Evolutionary conservation across 2,888 invertebrate genomes (phyloP), one percentile per base, ranked within the genome.

Genomic region (Unio delphinus): DNA sequence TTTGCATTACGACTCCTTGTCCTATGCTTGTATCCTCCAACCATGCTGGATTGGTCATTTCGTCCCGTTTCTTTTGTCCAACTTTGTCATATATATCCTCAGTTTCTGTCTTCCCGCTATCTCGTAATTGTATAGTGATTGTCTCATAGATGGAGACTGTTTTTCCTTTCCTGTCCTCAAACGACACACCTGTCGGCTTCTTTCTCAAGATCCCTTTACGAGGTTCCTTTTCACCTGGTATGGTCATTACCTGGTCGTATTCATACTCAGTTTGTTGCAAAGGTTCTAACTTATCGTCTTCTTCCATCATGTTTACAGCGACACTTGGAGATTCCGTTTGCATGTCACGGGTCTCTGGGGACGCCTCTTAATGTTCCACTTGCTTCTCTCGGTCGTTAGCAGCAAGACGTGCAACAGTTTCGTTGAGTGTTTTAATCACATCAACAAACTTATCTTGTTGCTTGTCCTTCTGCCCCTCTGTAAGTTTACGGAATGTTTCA

Each of bases 1-100:
- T 76, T n/a, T 65, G 62, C 15, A 83, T 73, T 4, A 73, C 60
- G 11, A 65, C 58, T n/a, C 84, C 88, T 7, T 72, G 65, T 23
- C 84, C 82, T 4, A 88, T 72, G 28, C 78, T 79, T 56, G 76
- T 67, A 45, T 82, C 79, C 26, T 82, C 80, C n/a, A 83, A 64
- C 88, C 88, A 88, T 58, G 78, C 79, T 23, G 83, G 81, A 54
- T 83, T 80, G n/a, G 72, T 72, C 4, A 83, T 71, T 15, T 85
- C 84, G 71, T 85, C 76, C 60, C 85, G 55, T 63, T 78, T 65
- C n/a, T 64, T 70, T 28, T 54, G 59, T 6, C 68, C 64, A 28
- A 34, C 61, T 65, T 72, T 70, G 55, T 73, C 76, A 65, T 75
- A 75, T 20, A 75, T 73, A 4, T 64, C 54, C 54, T 75, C 73